Evolutionary conservation across 2,113 vertebrate species (phyloP).

Genomic region (Trematocara macrostoma): DNA sequence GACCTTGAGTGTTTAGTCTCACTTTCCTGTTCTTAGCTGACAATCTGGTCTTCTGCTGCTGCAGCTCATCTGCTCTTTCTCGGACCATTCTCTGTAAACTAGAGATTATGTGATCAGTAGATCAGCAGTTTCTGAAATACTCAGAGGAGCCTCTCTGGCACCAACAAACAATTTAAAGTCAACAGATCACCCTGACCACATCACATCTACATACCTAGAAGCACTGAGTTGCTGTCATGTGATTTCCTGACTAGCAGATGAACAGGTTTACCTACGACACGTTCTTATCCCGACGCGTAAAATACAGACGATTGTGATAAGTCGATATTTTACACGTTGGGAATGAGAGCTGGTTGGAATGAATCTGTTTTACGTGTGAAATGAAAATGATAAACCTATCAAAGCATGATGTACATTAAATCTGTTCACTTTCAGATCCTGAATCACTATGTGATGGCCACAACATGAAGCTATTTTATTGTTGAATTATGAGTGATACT

Average conservation of each 20-base stretch:
- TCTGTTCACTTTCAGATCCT: neutral
- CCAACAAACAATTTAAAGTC: neutral
- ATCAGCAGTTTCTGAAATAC: neutral
- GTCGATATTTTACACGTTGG: neutral
- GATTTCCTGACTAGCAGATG: neutral
- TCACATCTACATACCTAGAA: neutral
- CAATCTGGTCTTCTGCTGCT: neutral
- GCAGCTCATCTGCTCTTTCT: neutral
- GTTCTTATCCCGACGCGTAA: neutral
- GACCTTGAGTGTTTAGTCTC: neutral
- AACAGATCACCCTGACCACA: neutral
- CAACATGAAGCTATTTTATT: neutral
- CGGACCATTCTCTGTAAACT: neutral
- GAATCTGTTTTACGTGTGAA: neutral
- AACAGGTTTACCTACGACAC: neutral
- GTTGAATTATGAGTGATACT: neutral
- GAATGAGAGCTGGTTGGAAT: neutral
- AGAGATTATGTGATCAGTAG: neutral
- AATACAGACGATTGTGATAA: neutral
- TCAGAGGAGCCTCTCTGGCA: neutral
- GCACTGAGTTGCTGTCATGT: neutral
- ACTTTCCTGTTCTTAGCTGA: neutral
- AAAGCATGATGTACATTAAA: neutral
- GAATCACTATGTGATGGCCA: neutral
- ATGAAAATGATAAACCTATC: neutral